Conservation (phyloP, 1,140 invertebrate genomes). For the Drosophila suzukii region DNA sequence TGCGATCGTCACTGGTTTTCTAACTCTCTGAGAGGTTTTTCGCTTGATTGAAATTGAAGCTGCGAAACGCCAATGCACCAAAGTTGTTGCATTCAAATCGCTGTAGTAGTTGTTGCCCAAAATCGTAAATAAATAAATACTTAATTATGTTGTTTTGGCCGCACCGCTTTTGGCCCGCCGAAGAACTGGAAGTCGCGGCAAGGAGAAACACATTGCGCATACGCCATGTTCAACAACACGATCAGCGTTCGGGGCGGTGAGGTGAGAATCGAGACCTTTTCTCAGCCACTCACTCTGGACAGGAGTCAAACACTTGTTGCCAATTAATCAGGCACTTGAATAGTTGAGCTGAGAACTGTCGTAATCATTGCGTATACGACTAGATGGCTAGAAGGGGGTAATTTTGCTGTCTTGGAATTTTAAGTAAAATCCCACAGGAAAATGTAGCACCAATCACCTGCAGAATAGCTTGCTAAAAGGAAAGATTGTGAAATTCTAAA, state of each 20-base stretch:
- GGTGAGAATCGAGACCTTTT: conserved; percentile 61
- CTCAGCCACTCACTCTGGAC: conserved; percentile 33
- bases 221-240: conserved; percentile 66
- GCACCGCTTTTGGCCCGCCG: conserved; percentile 62
- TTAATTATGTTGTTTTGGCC: conserved; percentile 80
- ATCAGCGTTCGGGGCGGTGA: conserved; percentile 26
- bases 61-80: conserved; percentile 57
- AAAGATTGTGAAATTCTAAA: background rate
- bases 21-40: no score
- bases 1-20: no score
- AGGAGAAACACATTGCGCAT: conserved; percentile 60
- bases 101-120: conserved; percentile 69
- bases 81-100: conserved; percentile 43
- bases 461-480: no score
- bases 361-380: conserved; percentile 40
- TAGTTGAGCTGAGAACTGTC: conserved; percentile 14
- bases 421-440: background rate
- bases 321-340: conserved; percentile 44
- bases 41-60: conserved; percentile 48
- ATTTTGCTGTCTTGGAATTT: background rate
- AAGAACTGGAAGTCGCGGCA: conserved; percentile 67
- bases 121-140: conserved; percentile 83
- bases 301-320: conserved; percentile 42
- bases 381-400: conserved; percentile 1
- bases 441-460: no score